These are phyloP conservation scores for Pseudotriccus pelzelni DNA, from an alignment of 2,797 vertebrate species.

Conservation along the genomic window DNA sequence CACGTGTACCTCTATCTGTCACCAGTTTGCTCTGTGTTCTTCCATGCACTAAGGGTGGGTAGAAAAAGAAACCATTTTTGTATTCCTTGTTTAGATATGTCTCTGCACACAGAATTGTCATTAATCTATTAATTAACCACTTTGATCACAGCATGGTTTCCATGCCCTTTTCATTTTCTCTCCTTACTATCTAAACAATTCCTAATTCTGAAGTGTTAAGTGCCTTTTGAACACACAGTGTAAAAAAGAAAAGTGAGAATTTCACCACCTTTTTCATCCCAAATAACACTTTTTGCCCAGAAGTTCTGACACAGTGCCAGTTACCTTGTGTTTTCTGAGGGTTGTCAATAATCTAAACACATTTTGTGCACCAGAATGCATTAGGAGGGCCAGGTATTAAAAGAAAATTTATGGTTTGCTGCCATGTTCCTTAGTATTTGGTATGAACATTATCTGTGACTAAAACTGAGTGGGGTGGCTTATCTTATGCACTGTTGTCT, in stretches of 20 bases:
- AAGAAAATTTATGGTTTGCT: not conserved
- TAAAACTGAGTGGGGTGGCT: not conserved
- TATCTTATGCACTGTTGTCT: not conserved
- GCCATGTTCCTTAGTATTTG: not conserved
- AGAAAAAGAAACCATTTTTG: not conserved
- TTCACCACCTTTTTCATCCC: not conserved
- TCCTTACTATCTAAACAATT: not conserved
- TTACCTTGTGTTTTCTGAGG: not conserved
- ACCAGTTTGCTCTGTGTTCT: not conserved
- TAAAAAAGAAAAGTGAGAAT: not conserved
- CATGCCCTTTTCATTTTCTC: not conserved
- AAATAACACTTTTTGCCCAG: not conserved
- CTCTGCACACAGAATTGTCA: not conserved
- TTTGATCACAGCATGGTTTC: not conserved
- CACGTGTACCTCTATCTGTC: not conserved
- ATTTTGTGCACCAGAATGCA: not conserved
- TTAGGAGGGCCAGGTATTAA: not conserved
- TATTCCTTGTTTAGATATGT: not conserved
- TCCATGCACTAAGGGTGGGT: not conserved
- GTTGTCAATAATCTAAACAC: not conserved
- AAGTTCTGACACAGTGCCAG: not conserved
- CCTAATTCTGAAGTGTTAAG: not conserved
- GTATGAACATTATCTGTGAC: not conserved
- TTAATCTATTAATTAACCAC: constrained; percentile 18
- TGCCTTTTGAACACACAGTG: not conserved